These are phyloP conservation scores for Alitta virens DNA, from an alignment of 2,888 invertebrate species.

Conservation along the genomic window DNA sequence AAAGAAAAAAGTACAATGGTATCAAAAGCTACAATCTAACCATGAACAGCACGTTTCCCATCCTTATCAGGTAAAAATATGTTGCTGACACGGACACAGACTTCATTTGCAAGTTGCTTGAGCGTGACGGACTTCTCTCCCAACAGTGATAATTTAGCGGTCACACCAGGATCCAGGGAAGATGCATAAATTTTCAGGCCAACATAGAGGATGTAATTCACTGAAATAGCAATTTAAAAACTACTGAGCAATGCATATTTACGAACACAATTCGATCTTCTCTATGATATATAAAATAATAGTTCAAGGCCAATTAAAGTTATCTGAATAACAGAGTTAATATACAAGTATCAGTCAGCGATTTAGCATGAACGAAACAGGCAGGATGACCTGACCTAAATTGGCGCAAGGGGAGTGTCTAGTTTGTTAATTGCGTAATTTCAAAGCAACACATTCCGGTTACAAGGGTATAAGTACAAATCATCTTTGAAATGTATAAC, in stretches of 20 bases:
- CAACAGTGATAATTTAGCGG: slow-evolving; percentile 52
- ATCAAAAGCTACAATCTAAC: slow-evolving; percentile 28
- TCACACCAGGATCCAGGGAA: slow-evolving; percentile 48
- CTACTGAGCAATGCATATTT: background rate
- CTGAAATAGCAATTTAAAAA: slow-evolving; percentile 27
- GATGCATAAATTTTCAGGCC: slow-evolving; percentile 49
- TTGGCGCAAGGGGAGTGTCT: too few relatives aligned
- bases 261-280: too few relatives aligned
- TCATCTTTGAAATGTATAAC: too few relatives aligned
- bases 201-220: slow-evolving; percentile 55
- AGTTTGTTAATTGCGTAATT: too few relatives aligned
- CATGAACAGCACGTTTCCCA: slow-evolving; percentile 52
- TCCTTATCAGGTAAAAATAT: slow-evolving; percentile 47
- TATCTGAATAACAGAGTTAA: too few relatives aligned
- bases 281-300: too few relatives aligned
- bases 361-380: too few relatives aligned
- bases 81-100: slow-evolving; percentile 40
- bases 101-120: slow-evolving; percentile 43
- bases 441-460: too few relatives aligned
- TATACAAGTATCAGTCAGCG: too few relatives aligned
- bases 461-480: too few relatives aligned
- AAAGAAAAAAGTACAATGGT: background rate
- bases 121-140: slow-evolving; percentile 46
- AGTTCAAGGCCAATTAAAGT: too few relatives aligned
- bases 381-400: too few relatives aligned